Conservation (phyloP, 1,140 invertebrate species). For the Ctenoplectra terminalis region DNA sequence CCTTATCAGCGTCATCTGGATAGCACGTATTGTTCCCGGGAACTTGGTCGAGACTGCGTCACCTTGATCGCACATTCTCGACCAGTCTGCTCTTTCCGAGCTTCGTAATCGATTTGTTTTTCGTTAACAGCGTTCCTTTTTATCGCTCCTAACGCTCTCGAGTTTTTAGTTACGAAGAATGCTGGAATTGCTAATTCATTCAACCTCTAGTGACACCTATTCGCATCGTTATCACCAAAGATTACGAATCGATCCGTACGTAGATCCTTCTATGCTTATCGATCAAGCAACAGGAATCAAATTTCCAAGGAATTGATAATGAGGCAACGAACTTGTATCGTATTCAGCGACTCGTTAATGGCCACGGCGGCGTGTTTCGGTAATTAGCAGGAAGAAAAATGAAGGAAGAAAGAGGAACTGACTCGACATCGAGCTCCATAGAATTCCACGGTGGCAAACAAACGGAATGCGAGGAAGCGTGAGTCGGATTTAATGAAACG, state of each 20-base stretch:
- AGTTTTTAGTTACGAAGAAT: not conserved
- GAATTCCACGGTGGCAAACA: not conserved
- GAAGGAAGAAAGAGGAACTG: not conserved
- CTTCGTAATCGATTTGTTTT: not conserved
- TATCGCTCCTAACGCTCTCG: not conserved
- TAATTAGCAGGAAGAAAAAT: conserved; percentile 53
- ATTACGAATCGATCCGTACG: no score
- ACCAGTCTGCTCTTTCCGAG: no score
- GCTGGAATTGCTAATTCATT: no score
- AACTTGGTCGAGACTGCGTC: conserved; percentile 1
- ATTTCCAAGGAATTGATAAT: conserved; percentile 9
- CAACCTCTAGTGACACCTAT: no score
- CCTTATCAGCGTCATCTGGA: conserved; percentile 29
- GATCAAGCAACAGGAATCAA: not conserved
- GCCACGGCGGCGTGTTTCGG: conserved; percentile 22
- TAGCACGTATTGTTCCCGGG: conserved; percentile 15
- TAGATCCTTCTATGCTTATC: no score
- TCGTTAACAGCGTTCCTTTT: not conserved
- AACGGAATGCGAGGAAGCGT: not conserved
- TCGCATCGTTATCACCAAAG: no score
- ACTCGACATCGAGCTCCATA: not conserved
- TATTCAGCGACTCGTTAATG: conserved; percentile 51
- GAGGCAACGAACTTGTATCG: no score
- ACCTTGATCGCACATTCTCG: not conserved
- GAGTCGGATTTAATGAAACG: conserved; percentile 21